Conservation (phyloP, 2,797 vertebrate species). For the Heterohyrax brucei region DNA sequence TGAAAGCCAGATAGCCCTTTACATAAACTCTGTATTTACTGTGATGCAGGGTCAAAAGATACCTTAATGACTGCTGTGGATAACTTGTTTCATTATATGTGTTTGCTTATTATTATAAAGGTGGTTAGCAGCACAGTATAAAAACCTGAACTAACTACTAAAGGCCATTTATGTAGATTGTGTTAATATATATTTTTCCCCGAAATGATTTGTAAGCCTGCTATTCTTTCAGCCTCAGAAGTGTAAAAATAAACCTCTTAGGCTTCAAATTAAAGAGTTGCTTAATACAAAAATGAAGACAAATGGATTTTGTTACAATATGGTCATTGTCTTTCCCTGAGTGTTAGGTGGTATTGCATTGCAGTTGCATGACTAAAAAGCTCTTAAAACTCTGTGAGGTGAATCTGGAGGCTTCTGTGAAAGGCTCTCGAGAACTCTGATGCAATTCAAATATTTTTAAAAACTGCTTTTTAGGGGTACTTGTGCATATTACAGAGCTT, state of each 20-base stretch:
- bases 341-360: constrained; percentile 48
- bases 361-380: constrained; percentile 70
- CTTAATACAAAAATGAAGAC: constrained; percentile 71
- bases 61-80: constrained; percentile 72
- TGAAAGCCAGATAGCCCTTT: constrained; percentile 81
- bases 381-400: constrained; percentile 53
- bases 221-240: constrained; percentile 53
- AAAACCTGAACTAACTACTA: constrained; percentile 74
- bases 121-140: constrained; percentile 73
- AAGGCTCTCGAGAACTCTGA: constrained; percentile 62
- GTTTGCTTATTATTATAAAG: constrained; percentile 82
- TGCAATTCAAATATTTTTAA: constrained; percentile 74
- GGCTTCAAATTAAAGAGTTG: constrained; percentile 48
- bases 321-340: constrained; percentile 69
- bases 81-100: constrained; percentile 76
- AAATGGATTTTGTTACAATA: constrained; percentile 9
- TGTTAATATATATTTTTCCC: neutral
- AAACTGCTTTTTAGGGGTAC: constrained; percentile 59
- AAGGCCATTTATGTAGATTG: constrained; percentile 68
- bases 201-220: constrained; percentile 47
- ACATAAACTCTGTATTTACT: constrained; percentile 73
- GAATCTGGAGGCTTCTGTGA: neutral
- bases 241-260: constrained; percentile 69
- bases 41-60: constrained; percentile 68
- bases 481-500: constrained; percentile 68